phyloP scores from a whole-genome alignment of 2,797 vertebrate species.

The Pseudotriccus pelzelni region DNA sequence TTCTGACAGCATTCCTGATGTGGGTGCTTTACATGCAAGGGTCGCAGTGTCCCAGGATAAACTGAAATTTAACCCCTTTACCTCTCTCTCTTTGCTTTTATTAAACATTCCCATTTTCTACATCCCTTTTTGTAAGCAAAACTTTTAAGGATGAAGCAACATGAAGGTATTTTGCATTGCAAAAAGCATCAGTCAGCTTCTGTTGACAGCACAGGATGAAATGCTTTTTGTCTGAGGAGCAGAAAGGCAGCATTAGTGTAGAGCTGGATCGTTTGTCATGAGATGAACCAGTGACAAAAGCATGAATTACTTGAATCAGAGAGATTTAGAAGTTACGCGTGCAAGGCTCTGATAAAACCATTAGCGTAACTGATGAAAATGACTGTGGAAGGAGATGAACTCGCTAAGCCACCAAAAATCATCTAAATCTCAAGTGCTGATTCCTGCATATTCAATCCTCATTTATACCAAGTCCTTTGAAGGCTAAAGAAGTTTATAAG shows the following conservation, averaged over 20 bases:
- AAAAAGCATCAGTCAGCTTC: neutral
- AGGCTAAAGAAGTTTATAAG: neutral
- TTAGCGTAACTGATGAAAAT: neutral
- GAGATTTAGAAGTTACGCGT: neutral
- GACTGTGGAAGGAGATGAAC: neutral
- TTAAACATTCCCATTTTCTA: neutral
- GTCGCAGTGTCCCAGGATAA: neutral
- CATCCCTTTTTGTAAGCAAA: neutral
- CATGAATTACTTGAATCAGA: neutral
- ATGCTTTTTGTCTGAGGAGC: neutral
- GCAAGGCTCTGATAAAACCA: neutral
- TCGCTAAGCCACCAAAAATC: neutral
- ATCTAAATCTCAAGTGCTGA: neutral
- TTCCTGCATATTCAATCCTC: neutral
- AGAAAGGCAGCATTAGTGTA: neutral
- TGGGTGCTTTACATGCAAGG: accelerated
- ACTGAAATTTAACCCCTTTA: neutral
- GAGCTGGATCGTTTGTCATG: neutral
- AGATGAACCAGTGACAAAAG: neutral
- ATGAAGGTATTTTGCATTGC: neutral
- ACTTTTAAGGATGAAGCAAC: neutral
- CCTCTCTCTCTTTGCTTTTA: neutral
- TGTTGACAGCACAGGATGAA: neutral
- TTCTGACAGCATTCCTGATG: neutral
- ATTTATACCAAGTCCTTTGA: neutral